Evolutionary conservation across 2,113 vertebrate genomes (phyloP).

Genomic region (Procavia capensis): DNA sequence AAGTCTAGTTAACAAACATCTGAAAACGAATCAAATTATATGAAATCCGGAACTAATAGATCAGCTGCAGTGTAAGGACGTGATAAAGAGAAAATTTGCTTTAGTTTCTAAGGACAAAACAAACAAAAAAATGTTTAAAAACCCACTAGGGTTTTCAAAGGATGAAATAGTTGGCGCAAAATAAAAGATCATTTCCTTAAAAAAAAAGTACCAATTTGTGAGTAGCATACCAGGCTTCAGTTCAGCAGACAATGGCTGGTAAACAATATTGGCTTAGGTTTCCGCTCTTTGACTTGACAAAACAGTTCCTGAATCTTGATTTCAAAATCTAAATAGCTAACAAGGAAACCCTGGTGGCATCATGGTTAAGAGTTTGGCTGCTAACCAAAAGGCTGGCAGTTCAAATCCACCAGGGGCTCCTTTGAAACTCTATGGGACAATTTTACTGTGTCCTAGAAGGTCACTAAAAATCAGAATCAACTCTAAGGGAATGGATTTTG

Average conservation of each 20-base stretch:
- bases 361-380: no score
- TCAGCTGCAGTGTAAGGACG: background rate
- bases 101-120: constrained; percentile 9
- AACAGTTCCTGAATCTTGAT: background rate
- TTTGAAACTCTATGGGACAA: no score
- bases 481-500: no score
- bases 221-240: background rate
- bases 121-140: no score
- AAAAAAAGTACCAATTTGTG: background rate
- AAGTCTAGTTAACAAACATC: constrained; percentile 51
- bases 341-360: no score
- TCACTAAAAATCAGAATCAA: no score
- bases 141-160: no score
- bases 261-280: background rate
- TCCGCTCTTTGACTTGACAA: background rate
- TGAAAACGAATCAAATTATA: constrained; percentile 14
- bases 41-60: background rate
- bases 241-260: background rate
- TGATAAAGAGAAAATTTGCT: background rate
- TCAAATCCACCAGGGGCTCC: no score
- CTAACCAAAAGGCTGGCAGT: no score
- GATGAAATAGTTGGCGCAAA: background rate
- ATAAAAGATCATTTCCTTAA: background rate
- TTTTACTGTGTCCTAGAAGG: no score
- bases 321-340: background rate